Base-by-base conservation (phyloP, 1,140 invertebrate genomes). In the Drosophila ficusphila region DNA sequence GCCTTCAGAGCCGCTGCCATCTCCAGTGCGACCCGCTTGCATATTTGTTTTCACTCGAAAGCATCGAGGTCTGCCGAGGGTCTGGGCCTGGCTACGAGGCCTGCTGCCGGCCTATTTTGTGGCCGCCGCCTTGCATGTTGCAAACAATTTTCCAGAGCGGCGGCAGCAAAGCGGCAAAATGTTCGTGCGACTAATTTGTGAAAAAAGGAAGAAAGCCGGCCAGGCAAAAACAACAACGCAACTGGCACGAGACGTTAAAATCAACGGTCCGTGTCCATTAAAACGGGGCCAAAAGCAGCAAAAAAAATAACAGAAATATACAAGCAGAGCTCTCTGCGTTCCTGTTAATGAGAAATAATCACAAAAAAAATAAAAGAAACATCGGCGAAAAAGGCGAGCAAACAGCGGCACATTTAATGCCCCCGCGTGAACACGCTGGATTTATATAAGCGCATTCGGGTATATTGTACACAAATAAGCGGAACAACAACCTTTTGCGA, bases 151-250 rank as follows among this genome's bases (percentile, higher is more conserved):
- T 60, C 82, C 31, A 57, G 31, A 54, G 49, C 47, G 42, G 48
- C 56, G 57, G 65, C 58, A 58, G 68, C 69, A 79, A 73, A 67
- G 62, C 79, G 65, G 79, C 81, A 81, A 76, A 86, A 86, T 88
- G 72, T 86, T 86, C 81, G 82, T 86, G 81, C 77, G 82, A 86
- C 81, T 86, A 86, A 86, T 86, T 86, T 86, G 81, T 88, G 82
- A 86, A 79, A 85, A 70, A 70, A 64, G 41, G 29, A 48, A 60
- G 52, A 62, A 68, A 64, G 29, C 49, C 19, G 44, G 12, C 31
- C 11, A 36, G 19, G 12, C 46, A 52, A 70, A 27, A 70, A 34
- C 48, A 58, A 64, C 33, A 61, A 42, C 36, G 44, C 38, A 60
- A 74, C 73, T 82, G 79, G 61, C 79, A 85, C 61, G 79, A 85